phyloP scores from a whole-genome alignment of 2,797 vertebrate genomes.

The Menidia menidia region DNA sequence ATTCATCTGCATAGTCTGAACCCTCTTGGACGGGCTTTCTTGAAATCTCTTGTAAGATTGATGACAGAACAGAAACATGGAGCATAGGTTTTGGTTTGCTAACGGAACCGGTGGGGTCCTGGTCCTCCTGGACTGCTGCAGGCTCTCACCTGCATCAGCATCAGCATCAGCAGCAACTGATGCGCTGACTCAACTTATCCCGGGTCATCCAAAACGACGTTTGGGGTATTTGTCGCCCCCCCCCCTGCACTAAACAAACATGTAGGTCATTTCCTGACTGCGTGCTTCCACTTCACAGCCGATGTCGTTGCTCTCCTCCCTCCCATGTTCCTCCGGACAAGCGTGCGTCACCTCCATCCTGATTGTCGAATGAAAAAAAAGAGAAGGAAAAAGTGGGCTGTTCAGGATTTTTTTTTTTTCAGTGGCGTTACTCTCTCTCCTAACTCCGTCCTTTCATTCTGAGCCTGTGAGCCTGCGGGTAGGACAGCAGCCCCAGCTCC shows the following conservation, averaged over 20 bases:
- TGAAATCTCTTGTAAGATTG: not conserved
- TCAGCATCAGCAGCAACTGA: conserved; percentile 49
- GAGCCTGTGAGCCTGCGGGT: conserved; percentile 47
- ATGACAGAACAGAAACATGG: not conserved
- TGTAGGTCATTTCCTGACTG: conserved; percentile 22
- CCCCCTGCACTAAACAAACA: conserved; percentile 37
- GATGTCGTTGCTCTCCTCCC: conserved; percentile 53
- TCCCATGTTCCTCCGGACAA: conserved; percentile 44
- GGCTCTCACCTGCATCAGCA: conserved; percentile 51
- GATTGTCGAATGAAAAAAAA: conserved; percentile 26
- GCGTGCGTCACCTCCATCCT: conserved; percentile 61
- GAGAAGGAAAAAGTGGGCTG: conserved; percentile 70
- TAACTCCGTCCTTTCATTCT: conserved; percentile 60
- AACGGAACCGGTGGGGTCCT: not conserved
- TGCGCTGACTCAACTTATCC: conserved; percentile 50
- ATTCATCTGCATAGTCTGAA: too few relatives aligned
- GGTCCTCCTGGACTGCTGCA: conserved; percentile 39
- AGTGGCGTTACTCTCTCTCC: conserved; percentile 58
- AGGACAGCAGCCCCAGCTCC: conserved; percentile 34
- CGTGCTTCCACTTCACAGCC: conserved; percentile 37
- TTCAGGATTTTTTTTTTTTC: conserved; percentile 67
- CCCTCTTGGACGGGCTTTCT: too few relatives aligned
- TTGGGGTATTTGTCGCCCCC: conserved; percentile 27
- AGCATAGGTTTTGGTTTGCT: not conserved
- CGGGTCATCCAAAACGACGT: conserved; percentile 37